Evolutionary conservation across 2,888 invertebrate genomes (phyloP).

Genomic region (Noctua janthe): DNA sequence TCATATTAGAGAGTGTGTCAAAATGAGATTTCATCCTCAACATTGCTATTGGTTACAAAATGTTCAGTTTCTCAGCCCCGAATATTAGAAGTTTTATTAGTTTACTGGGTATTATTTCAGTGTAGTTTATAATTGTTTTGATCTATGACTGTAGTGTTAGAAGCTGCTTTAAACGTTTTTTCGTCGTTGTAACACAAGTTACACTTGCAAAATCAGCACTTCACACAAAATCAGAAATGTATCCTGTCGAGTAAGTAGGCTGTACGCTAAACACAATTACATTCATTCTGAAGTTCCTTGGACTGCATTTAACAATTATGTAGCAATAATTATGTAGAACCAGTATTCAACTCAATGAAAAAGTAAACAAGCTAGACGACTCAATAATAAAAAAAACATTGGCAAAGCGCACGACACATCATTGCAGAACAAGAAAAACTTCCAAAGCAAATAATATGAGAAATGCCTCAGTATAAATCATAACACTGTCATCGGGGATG

Average conservation of each 20-base stretch:
- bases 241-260: neutral
- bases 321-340: neutral
- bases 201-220: neutral
- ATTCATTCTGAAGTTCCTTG: neutral
- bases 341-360: neutral
- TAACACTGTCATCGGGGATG: slow-evolving; percentile 41
- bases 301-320: slow-evolving; percentile 2
- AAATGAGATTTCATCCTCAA: no score
- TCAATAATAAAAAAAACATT: slow-evolving; percentile 30
- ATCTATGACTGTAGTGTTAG: neutral
- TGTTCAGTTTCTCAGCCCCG: neutral
- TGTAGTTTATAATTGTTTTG: neutral
- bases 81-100: neutral
- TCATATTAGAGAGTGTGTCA: no score
- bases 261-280: neutral
- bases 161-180: neutral
- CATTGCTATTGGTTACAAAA: neutral
- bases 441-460: slow-evolving; percentile 13
- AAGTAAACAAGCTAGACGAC: slow-evolving; percentile 7
- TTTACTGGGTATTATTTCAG: neutral
- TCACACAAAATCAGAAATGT: neutral
- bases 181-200: neutral
- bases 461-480: slow-evolving; percentile 32
- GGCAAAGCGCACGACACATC: slow-evolving; percentile 22
- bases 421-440: slow-evolving; percentile 24